A percentile compares a stretch with the other conserved stretches of the same genome.
These are phyloP conservation scores for Medauroidea extradentata DNA, from an alignment of 1,140 invertebrate genomes.

Conservation along the genomic window DNA sequence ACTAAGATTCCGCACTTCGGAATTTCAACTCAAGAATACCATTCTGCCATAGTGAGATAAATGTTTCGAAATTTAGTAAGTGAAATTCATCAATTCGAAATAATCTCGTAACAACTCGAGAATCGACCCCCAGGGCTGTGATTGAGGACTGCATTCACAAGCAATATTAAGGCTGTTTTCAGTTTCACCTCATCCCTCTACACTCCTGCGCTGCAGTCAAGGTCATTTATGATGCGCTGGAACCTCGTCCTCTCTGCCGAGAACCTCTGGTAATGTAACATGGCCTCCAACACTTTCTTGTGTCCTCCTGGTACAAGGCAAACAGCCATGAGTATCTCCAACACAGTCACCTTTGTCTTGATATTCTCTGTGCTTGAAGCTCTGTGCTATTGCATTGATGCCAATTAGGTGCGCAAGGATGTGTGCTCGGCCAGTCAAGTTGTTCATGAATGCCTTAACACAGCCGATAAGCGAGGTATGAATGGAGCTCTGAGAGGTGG, in stretches of 20 bases:
- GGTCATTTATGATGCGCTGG: conserved; percentile 86
- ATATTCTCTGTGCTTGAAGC: conserved; percentile 84
- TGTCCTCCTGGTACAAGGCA: conserved; percentile 91
- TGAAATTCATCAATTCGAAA: too few species aligned
- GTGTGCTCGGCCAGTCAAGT: conserved; percentile 92
- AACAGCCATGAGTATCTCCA: conserved; percentile 93
- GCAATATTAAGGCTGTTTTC: conserved; percentile 97
- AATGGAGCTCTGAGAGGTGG: conserved; percentile 73
- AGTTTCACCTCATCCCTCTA: conserved; percentile 86
- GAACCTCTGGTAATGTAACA: conserved; percentile 90
- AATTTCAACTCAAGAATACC: too few species aligned
- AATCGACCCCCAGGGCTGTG: too few species aligned
- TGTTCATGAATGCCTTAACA: conserved; percentile 96
- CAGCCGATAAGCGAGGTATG: conserved; percentile 88
- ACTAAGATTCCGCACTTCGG: too few species aligned
- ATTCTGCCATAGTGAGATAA: too few species aligned
- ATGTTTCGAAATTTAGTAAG: too few species aligned
- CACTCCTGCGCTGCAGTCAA: conserved; percentile 84
- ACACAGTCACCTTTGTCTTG: conserved; percentile 90
- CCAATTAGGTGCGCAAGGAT: conserved; percentile 90
- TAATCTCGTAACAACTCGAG: too few species aligned
- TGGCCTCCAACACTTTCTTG: conserved; percentile 87
- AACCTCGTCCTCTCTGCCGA: conserved; percentile 88
- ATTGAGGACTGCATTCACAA: conserved; percentile 94
- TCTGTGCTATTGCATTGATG: conserved; percentile 91